Conservation (phyloP, 2,113 vertebrate species). For the Canis aureus region DNA sequence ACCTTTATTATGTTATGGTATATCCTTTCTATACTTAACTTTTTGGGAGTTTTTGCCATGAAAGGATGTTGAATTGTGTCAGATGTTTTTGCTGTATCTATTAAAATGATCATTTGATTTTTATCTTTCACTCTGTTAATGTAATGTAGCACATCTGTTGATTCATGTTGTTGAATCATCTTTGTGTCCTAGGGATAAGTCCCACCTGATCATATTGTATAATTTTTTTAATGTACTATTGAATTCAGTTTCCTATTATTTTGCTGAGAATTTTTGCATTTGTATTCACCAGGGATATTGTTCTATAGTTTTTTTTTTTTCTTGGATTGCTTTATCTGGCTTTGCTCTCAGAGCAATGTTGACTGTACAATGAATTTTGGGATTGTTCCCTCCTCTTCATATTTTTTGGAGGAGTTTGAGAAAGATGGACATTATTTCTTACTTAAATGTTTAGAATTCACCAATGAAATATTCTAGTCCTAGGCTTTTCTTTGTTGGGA, state of each 20-base stretch:
- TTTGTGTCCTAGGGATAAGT: not conserved
- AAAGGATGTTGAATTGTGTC: not conserved
- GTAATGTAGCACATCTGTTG: not conserved
- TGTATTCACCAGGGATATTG: not conserved
- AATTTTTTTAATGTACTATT: not conserved
- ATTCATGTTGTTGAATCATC: not conserved
- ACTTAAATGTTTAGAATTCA: not conserved
- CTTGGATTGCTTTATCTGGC: not conserved
- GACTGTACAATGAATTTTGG: not conserved
- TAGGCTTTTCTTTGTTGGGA: not conserved
- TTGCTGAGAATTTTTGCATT: not conserved
- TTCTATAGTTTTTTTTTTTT: not conserved
- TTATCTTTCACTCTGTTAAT: not conserved
- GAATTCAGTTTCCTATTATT: not conserved
- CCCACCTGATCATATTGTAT: not conserved
- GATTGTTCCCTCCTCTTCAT: not conserved
- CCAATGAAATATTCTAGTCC: not conserved
- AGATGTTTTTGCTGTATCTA: not conserved
- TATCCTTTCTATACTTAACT: not conserved
- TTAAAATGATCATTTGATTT: not conserved
- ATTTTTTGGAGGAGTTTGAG: slow-evolving; percentile 14
- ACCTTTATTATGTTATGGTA: not conserved
- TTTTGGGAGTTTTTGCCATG: not conserved
- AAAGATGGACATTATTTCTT: not conserved
- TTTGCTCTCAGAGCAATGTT: not conserved